phyloP scores from a whole-genome alignment of 2,113 vertebrate species.

The Lepus europaeus region DNA sequence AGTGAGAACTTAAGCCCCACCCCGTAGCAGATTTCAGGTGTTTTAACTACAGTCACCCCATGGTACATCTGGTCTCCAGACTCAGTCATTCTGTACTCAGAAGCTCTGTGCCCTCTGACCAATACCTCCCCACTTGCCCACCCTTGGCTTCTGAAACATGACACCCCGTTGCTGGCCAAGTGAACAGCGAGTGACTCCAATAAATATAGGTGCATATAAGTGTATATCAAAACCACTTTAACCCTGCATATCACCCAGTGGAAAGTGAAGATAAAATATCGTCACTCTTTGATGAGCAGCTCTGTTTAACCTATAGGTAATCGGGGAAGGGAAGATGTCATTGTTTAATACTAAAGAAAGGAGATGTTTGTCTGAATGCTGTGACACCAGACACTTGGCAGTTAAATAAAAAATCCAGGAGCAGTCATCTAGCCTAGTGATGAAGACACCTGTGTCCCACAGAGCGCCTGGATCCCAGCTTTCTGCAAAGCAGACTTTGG shows the following conservation, averaged over 20 bases:
- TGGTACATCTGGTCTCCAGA: background rate
- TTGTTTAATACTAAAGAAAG: background rate
- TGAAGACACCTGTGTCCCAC: too few species aligned
- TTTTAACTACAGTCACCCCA: background rate
- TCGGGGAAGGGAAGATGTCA: background rate
- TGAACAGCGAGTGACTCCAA: background rate
- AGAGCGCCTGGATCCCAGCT: too few species aligned
- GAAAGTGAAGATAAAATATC: slow-evolving; percentile 11
- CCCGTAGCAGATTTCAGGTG: background rate
- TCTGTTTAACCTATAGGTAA: background rate
- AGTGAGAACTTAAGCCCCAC: background rate
- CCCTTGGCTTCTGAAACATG: background rate
- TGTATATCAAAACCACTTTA: background rate
- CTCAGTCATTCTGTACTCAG: background rate
- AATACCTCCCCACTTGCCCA: background rate
- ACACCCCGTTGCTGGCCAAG: background rate
- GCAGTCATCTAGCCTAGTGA: too few species aligned
- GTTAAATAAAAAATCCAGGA: background rate
- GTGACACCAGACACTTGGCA: background rate
- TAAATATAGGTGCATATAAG: background rate
- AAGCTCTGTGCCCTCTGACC: background rate
- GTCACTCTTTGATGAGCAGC: background rate
- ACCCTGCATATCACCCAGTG: background rate
- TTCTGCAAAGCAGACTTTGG: too few species aligned
- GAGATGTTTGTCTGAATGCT: background rate